These are phyloP conservation scores for Antheraea pernyi DNA, from an alignment of 1,140 invertebrate genomes.

Conservation along the genomic window DNA sequence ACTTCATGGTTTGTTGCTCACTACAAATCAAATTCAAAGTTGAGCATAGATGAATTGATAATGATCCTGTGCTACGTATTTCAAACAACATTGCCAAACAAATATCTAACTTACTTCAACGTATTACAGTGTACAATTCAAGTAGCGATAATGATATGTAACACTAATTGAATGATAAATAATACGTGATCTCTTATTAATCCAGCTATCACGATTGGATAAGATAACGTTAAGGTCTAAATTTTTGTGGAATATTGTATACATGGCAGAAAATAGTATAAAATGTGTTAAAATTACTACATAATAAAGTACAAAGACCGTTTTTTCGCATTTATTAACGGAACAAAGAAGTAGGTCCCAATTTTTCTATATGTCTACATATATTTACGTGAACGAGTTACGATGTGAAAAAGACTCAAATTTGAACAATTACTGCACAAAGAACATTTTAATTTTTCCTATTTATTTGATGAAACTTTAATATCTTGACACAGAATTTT, in stretches of 20 bases:
- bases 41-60: background rate
- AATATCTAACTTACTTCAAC: background rate
- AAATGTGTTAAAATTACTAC: too few relatives aligned
- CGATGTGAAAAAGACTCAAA: too few relatives aligned
- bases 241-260: background rate
- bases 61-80: slow-evolving; percentile 15
- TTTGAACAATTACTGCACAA: too few relatives aligned
- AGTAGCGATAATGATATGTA: background rate
- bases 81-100: background rate
- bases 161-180: slow-evolving; percentile 10
- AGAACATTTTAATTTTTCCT: too few relatives aligned
- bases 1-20: slow-evolving; percentile 20
- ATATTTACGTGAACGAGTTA: too few relatives aligned
- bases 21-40: slow-evolving; percentile 24
- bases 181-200: background rate
- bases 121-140: background rate
- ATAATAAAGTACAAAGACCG: too few relatives aligned
- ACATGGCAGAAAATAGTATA: background rate
- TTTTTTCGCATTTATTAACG: too few relatives aligned
- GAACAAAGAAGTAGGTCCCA: too few relatives aligned
- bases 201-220: background rate
- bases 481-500: too few relatives aligned
- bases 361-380: too few relatives aligned
- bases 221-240: background rate
- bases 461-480: too few relatives aligned